Evolutionary conservation across 2,797 vertebrate genomes (phyloP).

Genomic region (Lacerta bilineata): DNA sequence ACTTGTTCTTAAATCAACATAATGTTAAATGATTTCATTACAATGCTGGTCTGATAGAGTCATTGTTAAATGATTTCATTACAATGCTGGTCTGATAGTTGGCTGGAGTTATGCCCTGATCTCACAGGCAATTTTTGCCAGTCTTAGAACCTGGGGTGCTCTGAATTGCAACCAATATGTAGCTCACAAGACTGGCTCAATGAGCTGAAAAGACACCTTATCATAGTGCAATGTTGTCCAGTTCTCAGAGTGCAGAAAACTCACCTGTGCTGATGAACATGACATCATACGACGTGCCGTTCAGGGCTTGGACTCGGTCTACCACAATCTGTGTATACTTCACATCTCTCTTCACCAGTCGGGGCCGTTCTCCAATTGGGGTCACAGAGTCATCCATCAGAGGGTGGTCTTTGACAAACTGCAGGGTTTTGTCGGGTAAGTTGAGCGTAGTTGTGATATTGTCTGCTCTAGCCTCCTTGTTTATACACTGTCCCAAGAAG

Average conservation of each 20-base stretch:
- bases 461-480: slow-evolving; percentile 84
- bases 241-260: slow-evolving; percentile 43
- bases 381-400: slow-evolving; percentile 93
- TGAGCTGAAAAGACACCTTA: not conserved
- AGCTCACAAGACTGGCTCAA: not conserved
- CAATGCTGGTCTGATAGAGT: not conserved
- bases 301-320: slow-evolving; percentile 89
- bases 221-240: not conserved
- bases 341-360: slow-evolving; percentile 88
- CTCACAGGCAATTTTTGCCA: not conserved
- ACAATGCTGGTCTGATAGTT: not conserved
- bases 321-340: slow-evolving; percentile 97
- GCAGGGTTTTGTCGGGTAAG: slow-evolving; percentile 94
- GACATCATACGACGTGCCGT: slow-evolving; percentile 88
- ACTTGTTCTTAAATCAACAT: not conserved
- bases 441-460: slow-evolving; percentile 90
- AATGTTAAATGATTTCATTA: not conserved
- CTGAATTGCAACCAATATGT: not conserved
- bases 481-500: slow-evolving; percentile 86
- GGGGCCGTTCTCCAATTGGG: slow-evolving; percentile 88
- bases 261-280: slow-evolving; percentile 94
- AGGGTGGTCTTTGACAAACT: slow-evolving; percentile 97
- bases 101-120: not conserved
- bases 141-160: not conserved
- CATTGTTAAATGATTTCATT: not conserved